Conservation (phyloP, 1,140 invertebrate species). For the Prorops nasuta region DNA sequence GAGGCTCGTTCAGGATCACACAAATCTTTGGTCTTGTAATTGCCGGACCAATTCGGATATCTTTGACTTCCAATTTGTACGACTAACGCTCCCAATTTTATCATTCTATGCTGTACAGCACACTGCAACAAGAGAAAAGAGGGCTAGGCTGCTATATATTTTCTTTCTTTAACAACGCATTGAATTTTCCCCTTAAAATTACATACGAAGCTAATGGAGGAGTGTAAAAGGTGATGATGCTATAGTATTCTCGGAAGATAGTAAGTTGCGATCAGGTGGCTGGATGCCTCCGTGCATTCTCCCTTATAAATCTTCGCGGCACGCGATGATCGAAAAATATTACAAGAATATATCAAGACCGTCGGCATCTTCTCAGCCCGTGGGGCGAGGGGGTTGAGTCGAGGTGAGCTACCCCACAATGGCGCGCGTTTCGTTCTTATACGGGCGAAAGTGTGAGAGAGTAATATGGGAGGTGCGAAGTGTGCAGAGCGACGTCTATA, state of each 20-base stretch:
- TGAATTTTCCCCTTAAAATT: too few species aligned
- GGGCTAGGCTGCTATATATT: too few species aligned
- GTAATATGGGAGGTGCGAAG: too few species aligned
- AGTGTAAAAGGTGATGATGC: too few species aligned
- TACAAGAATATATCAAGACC: constrained; percentile 56
- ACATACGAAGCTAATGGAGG: too few species aligned
- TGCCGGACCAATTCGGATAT: constrained; percentile 5
- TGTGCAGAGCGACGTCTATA: constrained; percentile 56
- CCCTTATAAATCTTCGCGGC: constrained; percentile 53
- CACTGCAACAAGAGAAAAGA: too few species aligned
- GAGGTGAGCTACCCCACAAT: too few species aligned
- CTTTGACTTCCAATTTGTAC: background rate
- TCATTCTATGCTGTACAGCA: too few species aligned
- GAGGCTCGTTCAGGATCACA: constrained; percentile 28
- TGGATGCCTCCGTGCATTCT: constrained; percentile 36
- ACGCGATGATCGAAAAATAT: constrained; percentile 60
- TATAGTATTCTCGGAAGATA: constrained; percentile 35
- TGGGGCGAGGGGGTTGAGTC: too few species aligned
- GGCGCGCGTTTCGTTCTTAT: too few species aligned
- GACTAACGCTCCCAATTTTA: background rate
- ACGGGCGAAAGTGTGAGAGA: constrained; percentile 3
- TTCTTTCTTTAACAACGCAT: too few species aligned
- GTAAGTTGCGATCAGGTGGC: constrained; percentile 54
- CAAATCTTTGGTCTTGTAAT: constrained; percentile 24
- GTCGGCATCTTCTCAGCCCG: constrained; percentile 50